phyloP scores from a whole-genome alignment of 92 coral and sea anemone genomes.

The Actinostola sp. region DNA sequence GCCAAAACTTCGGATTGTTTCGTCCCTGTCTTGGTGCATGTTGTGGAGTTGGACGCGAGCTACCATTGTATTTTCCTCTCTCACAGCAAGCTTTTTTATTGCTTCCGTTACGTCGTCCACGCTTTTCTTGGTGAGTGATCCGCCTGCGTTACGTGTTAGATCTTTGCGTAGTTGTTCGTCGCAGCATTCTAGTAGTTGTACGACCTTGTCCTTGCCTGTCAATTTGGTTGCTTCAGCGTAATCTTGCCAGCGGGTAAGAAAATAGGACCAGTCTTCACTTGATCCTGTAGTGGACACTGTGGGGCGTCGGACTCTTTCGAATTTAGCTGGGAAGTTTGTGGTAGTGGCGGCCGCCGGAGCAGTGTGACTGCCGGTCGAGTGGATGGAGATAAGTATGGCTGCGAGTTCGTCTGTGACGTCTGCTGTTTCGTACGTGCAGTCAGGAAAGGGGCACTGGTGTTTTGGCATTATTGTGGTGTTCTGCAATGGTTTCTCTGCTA shows the following conservation, averaged over 20 bases:
- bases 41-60: constrained; percentile 60
- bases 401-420: not conserved
- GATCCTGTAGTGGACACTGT: constrained; percentile 51
- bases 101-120: constrained; percentile 47
- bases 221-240: constrained; percentile 57
- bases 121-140: constrained; percentile 55
- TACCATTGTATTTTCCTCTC: constrained; percentile 64
- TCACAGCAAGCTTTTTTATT: constrained; percentile 52
- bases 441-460: constrained; percentile 1
- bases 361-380: not conserved
- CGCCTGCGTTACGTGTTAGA: constrained; percentile 58
- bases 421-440: not conserved
- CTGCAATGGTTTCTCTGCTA: too few species aligned
- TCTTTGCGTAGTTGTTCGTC: constrained; percentile 67
- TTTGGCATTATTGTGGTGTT: too few species aligned
- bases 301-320: constrained; percentile 40
- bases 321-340: not conserved
- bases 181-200: constrained; percentile 68
- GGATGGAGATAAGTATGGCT: not conserved
- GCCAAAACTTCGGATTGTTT: constrained; percentile 46
- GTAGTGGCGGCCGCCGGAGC: not conserved
- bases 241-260: constrained; percentile 57
- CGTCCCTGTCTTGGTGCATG: constrained; percentile 60
- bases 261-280: constrained; percentile 62
- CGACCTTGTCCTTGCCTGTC: constrained; percentile 50